Percentiles rank a stretch among this genome's conserved stretches.
Conservation (phyloP, 23 tunicate genomes). For the Pegea sp. region DNA sequence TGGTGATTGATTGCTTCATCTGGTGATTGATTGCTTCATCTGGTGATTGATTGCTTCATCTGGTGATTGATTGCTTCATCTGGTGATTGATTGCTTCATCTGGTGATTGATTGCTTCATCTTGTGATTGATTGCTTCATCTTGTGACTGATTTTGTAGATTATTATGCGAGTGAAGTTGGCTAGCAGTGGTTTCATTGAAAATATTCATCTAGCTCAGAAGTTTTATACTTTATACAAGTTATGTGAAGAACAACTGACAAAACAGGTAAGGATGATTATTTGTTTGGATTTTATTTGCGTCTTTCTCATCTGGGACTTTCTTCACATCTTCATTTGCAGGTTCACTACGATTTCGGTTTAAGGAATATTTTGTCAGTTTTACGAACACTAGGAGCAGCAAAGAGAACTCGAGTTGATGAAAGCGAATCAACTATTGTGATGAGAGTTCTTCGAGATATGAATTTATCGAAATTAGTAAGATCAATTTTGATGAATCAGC, state of each 20-base stretch:
- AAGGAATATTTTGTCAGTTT: conserved; percentile 87
- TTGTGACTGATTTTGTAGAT: conserved; percentile 15
- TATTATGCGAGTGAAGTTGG: conserved; percentile 94
- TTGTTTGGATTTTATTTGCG: not conserved
- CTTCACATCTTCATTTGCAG: too few relatives aligned
- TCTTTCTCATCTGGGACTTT: too few relatives aligned
- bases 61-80: not conserved
- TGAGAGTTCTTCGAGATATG: conserved; percentile 97
- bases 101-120: not conserved
- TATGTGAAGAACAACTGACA: conserved; percentile 98
- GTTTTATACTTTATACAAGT: conserved; percentile 86
- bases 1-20: not conserved
- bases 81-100: not conserved
- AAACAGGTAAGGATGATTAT: conserved; percentile 49
- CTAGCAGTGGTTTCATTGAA: conserved; percentile 90
- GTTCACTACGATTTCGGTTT: conserved; percentile 98
- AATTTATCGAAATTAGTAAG: conserved; percentile 87
- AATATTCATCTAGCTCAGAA: conserved; percentile 89
- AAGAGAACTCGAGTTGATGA: conserved; percentile 78
- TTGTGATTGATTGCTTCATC: not conserved
- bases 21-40: not conserved
- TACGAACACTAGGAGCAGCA: conserved; percentile 85
- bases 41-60: not conserved
- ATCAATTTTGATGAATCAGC: not conserved
- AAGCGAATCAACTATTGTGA: conserved; percentile 83